phyloP scores from a whole-genome alignment of 2,888 invertebrate species.

The Andrena bicolor region DNA sequence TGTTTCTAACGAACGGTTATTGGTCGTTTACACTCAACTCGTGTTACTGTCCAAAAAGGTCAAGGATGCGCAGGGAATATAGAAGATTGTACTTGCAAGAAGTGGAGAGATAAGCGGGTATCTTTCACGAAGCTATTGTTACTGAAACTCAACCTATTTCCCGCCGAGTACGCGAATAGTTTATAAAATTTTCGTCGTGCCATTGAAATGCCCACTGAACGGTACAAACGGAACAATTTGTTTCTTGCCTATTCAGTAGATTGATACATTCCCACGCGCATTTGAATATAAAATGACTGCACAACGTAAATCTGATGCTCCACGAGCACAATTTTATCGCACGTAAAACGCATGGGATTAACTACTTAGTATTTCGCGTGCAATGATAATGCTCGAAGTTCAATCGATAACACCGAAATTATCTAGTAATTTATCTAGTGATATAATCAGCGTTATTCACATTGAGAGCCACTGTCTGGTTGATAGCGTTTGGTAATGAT shows the following conservation, averaged over 20 bases:
- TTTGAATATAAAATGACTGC: too few species aligned
- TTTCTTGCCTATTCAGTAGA: too few species aligned
- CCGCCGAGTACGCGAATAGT: background rate
- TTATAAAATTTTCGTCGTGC: background rate
- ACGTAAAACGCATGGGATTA: too few species aligned
- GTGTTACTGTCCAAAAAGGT: conserved; percentile 18
- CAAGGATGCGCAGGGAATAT: conserved; percentile 40
- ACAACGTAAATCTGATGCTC: too few species aligned
- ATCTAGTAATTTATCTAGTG: conserved; percentile 12
- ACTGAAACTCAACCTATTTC: conserved; percentile 4
- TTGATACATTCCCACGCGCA: too few species aligned
- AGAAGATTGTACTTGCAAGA: conserved; percentile 27
- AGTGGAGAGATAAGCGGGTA: conserved; percentile 33
- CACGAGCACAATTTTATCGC: too few species aligned
- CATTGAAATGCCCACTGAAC: too few species aligned
- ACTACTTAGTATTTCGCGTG: too few species aligned
- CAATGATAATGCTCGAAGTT: too few species aligned
- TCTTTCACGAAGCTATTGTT: conserved; percentile 26
- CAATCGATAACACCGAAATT: background rate
- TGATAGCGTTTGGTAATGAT: background rate
- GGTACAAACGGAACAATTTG: too few species aligned
- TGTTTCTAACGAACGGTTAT: background rate
- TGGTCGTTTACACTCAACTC: conserved; percentile 1
- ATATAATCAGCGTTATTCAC: background rate
- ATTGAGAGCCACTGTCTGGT: conserved; percentile 23